These are phyloP conservation scores for Darevskia mixta DNA, from an alignment of 2,797 vertebrate genomes.

Conservation along the genomic window DNA sequence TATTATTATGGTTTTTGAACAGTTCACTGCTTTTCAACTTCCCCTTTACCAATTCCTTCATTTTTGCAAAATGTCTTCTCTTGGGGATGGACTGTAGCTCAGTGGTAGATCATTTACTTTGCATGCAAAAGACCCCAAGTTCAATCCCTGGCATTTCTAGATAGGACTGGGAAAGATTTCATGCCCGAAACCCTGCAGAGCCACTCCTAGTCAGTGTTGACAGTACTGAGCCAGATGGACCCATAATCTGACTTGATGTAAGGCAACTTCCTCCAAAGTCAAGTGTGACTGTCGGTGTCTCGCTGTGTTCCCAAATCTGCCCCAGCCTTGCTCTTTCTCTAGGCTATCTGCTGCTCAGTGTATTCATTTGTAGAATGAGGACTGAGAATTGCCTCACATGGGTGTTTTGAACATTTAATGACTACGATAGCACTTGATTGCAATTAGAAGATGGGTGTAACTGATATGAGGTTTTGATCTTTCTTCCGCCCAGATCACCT, in stretches of 20 bases:
- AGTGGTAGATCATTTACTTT: too few relatives aligned
- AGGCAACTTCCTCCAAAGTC: neutral
- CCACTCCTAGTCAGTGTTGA: too few relatives aligned
- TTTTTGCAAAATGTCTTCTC: neutral
- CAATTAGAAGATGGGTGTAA: neutral
- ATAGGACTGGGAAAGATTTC: too few relatives aligned
- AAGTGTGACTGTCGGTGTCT: neutral
- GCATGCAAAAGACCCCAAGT: too few relatives aligned
- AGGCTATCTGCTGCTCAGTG: neutral
- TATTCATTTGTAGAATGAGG: neutral
- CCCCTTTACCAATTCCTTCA: neutral
- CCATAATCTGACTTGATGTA: too few relatives aligned
- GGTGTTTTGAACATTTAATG: conserved; percentile 6
- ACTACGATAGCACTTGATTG: fast-evolving
- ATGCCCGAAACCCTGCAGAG: too few relatives aligned
- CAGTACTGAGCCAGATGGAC: too few relatives aligned
- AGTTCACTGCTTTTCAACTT: neutral
- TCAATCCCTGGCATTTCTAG: too few relatives aligned
- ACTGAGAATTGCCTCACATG: neutral
- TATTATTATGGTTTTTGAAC: neutral
- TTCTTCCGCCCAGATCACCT: neutral
- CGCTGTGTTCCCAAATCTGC: neutral
- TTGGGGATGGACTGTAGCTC: too few relatives aligned
- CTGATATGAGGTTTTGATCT: neutral
- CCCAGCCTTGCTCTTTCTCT: neutral